Percentiles rank a stretch among this genome's conserved stretches.
Evolutionary conservation across 2,113 vertebrate genomes (phyloP).

Genomic region (Eudyptes chrysolophus): DNA sequence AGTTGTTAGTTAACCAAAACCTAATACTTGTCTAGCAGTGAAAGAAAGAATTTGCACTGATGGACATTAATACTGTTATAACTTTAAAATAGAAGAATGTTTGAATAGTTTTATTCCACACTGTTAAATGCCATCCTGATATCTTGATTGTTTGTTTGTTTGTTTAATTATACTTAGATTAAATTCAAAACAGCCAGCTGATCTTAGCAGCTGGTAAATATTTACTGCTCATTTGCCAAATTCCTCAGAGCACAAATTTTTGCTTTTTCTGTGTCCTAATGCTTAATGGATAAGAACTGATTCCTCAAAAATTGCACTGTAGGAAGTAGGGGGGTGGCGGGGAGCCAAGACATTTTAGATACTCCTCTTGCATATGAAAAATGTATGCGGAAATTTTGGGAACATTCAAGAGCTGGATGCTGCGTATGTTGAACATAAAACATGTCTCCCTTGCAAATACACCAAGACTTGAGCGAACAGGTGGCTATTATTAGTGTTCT

Average conservation of each 20-base stretch:
- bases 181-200: constrained; percentile 49
- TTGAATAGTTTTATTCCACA: constrained; percentile 15
- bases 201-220: constrained; percentile 63
- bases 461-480: neutral
- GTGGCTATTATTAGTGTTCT: neutral
- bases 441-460: neutral
- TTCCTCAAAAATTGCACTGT: neutral
- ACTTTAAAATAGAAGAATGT: neutral
- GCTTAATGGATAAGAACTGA: constrained; percentile 1
- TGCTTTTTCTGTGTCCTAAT: neutral
- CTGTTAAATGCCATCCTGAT: constrained; percentile 21
- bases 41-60: neutral
- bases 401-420: neutral
- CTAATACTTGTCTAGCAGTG: neutral
- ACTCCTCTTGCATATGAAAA: neutral
- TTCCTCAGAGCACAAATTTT: constrained; percentile 44
- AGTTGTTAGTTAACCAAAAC: constrained; percentile 18
- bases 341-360: neutral
- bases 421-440: neutral
- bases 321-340: neutral
- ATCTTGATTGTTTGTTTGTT: constrained; percentile 25
- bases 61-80: neutral
- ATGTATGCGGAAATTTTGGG: neutral
- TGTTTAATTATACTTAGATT: constrained; percentile 58
- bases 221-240: constrained; percentile 56